Base-by-base conservation (phyloP, 1,140 invertebrate genomes). In the Plectrocnemia conspersa region DNA sequence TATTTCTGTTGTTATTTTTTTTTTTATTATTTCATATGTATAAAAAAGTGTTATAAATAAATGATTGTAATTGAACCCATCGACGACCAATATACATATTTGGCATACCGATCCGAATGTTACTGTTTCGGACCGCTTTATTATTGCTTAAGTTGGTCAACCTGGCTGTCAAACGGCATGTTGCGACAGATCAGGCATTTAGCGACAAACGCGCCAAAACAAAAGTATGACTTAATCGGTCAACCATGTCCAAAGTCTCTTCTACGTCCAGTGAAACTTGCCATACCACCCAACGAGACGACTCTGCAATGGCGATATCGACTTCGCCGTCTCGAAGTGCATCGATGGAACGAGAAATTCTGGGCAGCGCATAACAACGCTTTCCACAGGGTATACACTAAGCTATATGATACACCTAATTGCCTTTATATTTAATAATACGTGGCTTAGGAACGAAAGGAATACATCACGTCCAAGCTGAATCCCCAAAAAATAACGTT, bases 341-440 rank as follows among this genome's bases (percentile, higher is more conserved):
- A 89, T 62, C 68, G 79, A 54, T 92, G 88, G 88, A 90, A 91
- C 69, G 81, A 90, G 63, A 70, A 80, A 46, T 91, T 91, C 71
- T 93, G 89, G 89, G 73, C 70, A 6, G 73, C 77, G 53, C 88
- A 91, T 62, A 93, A 93, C 15, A 10, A 18, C 10, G 24, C 24
- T 5, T 45, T 44, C 29, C 24, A 27, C 9, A 16, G 27, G 22
- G 4, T 21, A 45, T 15, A 21, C 15, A 21, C 11, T 10, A 45
- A 23, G 13, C 16, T 6, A 24, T 5, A 22, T 3, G 10, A 4
- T 2, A 18, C 4, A 3, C 16, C 16, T 22, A 4, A 9, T 21
- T 42, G 7, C 2, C 21, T 4, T 23, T 21, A 23, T 44, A 45
- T 9, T 27, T n/a, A 45, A 45, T 25, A 16, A 3, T 36, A 50